A percentile compares a stretch with the other conserved stretches of the same genome.
These are phyloP conservation scores for Menidia beryllina DNA, from an alignment of 2,113 vertebrate species.

Conservation along the genomic window DNA sequence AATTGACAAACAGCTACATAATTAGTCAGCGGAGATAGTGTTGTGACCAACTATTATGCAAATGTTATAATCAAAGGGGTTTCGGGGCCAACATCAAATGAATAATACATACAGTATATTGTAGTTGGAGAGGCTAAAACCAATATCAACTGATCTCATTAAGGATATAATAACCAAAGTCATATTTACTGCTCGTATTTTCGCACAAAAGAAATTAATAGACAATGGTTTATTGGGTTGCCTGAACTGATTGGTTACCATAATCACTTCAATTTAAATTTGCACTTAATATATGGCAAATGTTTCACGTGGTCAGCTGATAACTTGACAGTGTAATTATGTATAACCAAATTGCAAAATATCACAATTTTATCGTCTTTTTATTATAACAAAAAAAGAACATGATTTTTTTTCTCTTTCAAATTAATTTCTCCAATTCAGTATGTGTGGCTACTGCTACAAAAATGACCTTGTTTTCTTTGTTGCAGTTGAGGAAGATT, in stretches of 20 bases:
- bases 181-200: conserved; percentile 44
- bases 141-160: conserved; percentile 61
- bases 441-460: no score
- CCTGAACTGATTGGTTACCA: neutral
- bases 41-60: conserved; percentile 71
- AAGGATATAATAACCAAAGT: conserved; percentile 52
- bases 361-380: no score
- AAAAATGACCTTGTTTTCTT: no score
- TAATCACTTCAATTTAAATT: conserved; percentile 7
- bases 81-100: conserved; percentile 61
- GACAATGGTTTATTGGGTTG: neutral
- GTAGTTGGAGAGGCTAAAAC: conserved; percentile 45
- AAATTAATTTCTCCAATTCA: no score
- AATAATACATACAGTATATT: conserved; percentile 72
- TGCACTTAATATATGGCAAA: neutral
- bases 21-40: conserved; percentile 68
- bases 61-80: conserved; percentile 66
- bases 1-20: conserved; percentile 58
- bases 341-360: neutral
- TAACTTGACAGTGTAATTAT: neutral
- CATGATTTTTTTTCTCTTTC: no score
- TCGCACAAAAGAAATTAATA: conserved; percentile 34
- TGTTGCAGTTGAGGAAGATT: no score
- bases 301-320: no score
- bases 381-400: no score